Conservation (phyloP, 2,888 invertebrate species). For the Pseudococcus jackbeardsleyi region DNA sequence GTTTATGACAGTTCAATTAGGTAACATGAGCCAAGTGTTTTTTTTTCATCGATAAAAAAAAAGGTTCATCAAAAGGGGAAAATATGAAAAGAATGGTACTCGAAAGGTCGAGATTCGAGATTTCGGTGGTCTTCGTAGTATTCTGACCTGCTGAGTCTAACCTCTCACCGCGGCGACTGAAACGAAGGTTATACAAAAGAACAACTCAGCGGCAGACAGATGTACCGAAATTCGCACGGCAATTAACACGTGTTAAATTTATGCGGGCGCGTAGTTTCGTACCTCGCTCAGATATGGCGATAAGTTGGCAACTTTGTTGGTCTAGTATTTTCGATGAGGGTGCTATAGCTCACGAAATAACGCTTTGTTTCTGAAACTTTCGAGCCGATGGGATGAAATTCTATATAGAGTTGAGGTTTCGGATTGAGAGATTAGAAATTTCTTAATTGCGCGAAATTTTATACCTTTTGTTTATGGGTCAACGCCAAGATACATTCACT, state of each 20-base stretch:
- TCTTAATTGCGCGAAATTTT: constrained; percentile 44
- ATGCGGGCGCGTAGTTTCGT: background rate
- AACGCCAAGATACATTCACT: constrained; percentile 39
- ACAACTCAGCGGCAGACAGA: background rate
- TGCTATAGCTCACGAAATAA: background rate
- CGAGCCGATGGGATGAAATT: background rate
- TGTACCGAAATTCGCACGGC: background rate
- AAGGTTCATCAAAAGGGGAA: background rate
- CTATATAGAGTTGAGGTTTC: background rate
- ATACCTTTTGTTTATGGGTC: constrained; percentile 51
- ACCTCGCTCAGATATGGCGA: background rate
- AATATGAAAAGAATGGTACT: background rate
- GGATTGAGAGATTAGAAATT: constrained; percentile 23
- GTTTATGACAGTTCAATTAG: background rate
- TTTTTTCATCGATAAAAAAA: constrained; percentile 10
- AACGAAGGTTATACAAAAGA: background rate
- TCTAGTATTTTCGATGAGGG: background rate
- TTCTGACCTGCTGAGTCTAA: too few species aligned
- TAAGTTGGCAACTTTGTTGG: constrained; percentile 27
- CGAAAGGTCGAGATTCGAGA: too few species aligned
- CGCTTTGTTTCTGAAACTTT: background rate
- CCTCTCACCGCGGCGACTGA: too few species aligned
- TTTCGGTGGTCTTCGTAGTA: too few species aligned
- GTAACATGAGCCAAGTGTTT: background rate
- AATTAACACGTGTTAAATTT: constrained; percentile 24